Evolutionary conservation across 2,888 invertebrate species (phyloP), one percentile per base, ranked within the genome.

Genomic region (Eupithecia subfuscata): DNA sequence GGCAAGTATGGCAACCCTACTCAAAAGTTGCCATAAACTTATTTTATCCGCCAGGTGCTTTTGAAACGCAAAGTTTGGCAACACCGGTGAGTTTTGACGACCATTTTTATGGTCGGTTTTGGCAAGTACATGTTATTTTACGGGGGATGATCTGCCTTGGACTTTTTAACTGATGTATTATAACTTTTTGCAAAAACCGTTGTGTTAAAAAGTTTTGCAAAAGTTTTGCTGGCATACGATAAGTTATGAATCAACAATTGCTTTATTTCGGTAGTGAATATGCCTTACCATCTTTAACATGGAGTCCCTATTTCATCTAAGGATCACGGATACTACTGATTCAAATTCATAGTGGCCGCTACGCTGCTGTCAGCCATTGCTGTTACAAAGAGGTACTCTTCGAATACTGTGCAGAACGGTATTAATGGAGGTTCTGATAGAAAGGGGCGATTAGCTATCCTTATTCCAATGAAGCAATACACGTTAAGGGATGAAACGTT

Each of bases 31-130:
- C 48, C 69, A 52, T 52, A 45, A 69, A 69, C 68, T 68, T 68
- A 37, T 67, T 67, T 43, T 43, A 68, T 68, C 79, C 78, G 81
- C 79, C 82, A 82, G 82, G 82, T 82, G 82, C 77, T 79, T 69
- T 65, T 70, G 78, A 80, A 79, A 79, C 77, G 73, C 40, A 75
- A 82, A 81, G 73, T 81, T 80, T 74, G 64, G 74, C 67, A 67
- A 71, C 60, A 75, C 75, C 75, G 75, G 75, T 65, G 80, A 79
- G 80, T 80, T 81, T 79, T 78, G 81, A 79, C 78, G 78, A 69
- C 77, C 71, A 79, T 78, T 81, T 81, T 81, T 81, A 79, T 78
- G 79, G 74, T 76, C 71, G 76, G 80, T 75, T 74, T 79, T 78
- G 79, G 81, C 74, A 73, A 77, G 74, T 48, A 78, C 78, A 80